phyloP scores from a whole-genome alignment of 2,113 vertebrate species.

The Colius striatus region DNA sequence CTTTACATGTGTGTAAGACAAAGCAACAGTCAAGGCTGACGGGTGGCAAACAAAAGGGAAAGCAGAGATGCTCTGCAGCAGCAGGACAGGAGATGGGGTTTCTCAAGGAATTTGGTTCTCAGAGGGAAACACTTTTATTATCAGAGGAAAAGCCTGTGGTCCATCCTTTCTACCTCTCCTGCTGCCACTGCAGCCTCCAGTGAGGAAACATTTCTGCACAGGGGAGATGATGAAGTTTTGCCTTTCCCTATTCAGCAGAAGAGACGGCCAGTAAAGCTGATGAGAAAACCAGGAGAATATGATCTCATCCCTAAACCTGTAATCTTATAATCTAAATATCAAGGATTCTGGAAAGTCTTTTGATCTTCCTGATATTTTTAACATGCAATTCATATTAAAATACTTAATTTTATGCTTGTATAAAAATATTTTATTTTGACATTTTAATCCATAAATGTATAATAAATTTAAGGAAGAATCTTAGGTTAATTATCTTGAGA shows the following conservation, averaged over 20 bases:
- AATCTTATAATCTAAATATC: background rate
- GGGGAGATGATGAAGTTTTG: background rate
- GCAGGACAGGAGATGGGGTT: background rate
- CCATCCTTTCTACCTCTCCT: background rate
- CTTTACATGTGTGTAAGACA: background rate
- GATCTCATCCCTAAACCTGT: background rate
- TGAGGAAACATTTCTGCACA: rapidly evolving
- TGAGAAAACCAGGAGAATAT: background rate
- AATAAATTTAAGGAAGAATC: background rate
- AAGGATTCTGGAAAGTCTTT: background rate
- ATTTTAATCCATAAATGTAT: background rate
- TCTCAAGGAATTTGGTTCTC: background rate
- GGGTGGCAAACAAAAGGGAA: background rate
- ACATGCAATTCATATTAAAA: background rate
- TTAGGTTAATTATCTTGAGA: background rate
- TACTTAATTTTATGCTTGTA: background rate
- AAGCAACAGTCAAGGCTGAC: background rate
- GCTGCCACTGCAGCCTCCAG: background rate
- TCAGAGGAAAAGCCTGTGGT: background rate
- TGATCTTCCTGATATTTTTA: background rate
- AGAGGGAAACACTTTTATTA: background rate
- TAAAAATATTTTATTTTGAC: background rate
- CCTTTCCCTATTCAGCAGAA: background rate
- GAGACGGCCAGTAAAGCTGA: background rate
- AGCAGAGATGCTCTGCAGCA: background rate